A percentile compares a stretch with the other conserved stretches of the same genome.
Evolutionary conservation across 2,797 vertebrate species (phyloP).

Genomic region (Pseudochirops cupreus): DNA sequence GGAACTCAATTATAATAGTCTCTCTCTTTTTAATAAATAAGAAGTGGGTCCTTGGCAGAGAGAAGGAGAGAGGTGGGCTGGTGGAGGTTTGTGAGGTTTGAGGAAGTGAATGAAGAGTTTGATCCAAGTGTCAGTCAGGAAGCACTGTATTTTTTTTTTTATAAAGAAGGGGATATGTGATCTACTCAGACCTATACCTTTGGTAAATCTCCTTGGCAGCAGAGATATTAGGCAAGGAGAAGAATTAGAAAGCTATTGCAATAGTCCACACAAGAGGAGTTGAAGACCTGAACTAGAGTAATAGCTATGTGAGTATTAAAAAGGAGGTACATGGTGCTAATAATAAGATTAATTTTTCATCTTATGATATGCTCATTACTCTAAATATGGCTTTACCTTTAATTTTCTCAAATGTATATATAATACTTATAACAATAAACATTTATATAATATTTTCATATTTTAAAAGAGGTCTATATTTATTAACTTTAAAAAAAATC

Average conservation of each 20-base stretch:
- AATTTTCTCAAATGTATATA: constrained; percentile 23
- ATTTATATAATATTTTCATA: neutral
- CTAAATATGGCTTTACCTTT: neutral
- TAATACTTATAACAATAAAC: neutral
- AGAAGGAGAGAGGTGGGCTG: neutral
- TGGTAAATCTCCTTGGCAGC: neutral
- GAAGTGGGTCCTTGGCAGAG: neutral
- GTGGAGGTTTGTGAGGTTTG: too few species aligned
- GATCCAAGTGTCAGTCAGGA: neutral
- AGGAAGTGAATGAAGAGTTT: neutral
- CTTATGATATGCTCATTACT: constrained; percentile 2
- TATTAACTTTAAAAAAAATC: neutral
- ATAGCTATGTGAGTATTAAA: neutral
- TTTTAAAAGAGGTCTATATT: neutral
- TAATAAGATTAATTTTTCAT: constrained; percentile 7
- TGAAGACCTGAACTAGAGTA: neutral
- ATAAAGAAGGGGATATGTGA: neutral
- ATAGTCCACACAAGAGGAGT: neutral
- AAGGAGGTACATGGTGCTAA: neutral
- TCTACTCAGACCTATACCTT: neutral
- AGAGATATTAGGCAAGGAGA: neutral
- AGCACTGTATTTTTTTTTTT: neutral
- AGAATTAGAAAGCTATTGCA: neutral
- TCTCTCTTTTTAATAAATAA: neutral
- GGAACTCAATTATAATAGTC: neutral